Evolutionary conservation across 1,140 invertebrate genomes (phyloP).

Genomic region (Drosophila sechellia): DNA sequence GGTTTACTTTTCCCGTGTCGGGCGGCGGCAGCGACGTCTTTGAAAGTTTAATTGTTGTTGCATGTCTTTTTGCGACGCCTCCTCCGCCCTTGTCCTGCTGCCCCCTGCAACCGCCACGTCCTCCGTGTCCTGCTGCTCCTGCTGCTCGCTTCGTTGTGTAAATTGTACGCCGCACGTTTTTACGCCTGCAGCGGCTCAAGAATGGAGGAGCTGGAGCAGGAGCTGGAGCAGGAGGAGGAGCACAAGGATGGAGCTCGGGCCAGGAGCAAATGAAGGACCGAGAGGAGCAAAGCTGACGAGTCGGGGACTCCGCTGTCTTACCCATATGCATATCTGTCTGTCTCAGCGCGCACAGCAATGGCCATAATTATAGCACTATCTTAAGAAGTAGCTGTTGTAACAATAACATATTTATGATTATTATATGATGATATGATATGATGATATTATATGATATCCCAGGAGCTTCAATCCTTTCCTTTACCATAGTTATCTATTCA

Average conservation of each 20-base stretch:
- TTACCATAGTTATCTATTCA: no score
- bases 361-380: background rate
- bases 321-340: slow-evolving; percentile 65
- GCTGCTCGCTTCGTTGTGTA: slow-evolving; percentile 61
- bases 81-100: slow-evolving; percentile 21
- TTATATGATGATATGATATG: no score
- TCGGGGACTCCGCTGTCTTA: slow-evolving; percentile 35
- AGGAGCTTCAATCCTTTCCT: no score
- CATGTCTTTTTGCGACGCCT: slow-evolving; percentile 70
- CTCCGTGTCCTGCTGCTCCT: slow-evolving; percentile 23
- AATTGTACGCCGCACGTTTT: slow-evolving; percentile 82
- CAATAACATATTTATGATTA: no score
- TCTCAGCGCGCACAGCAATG: slow-evolving; percentile 5
- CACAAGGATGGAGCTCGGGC: background rate
- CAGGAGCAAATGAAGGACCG: slow-evolving; percentile 33
- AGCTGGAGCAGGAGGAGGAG: background rate
- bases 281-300: slow-evolving; percentile 32
- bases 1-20: slow-evolving; percentile 82
- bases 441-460: no score
- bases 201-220: background rate
- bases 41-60: slow-evolving; percentile 83
- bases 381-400: no score
- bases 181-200: slow-evolving; percentile 70
- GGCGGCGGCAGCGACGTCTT: slow-evolving; percentile 70
- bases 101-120: background rate